Percentiles rank a stretch among this genome's conserved stretches.
These are phyloP conservation scores for Orthonevra nobilis DNA, from an alignment of 2,888 invertebrate genomes.

Conservation along the genomic window DNA sequence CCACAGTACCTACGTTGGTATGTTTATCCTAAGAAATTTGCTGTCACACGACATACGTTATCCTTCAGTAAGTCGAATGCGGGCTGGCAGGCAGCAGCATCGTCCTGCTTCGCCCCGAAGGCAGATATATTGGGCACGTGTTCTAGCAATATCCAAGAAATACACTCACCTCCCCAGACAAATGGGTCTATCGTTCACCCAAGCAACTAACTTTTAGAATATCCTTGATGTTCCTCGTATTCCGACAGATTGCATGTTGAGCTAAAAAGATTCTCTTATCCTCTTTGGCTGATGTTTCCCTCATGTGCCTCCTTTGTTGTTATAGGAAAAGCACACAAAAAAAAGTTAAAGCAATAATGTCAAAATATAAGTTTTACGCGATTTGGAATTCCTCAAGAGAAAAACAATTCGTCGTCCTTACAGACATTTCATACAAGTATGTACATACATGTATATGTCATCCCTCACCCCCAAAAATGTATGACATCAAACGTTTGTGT, in stretches of 20 bases:
- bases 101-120: neutral
- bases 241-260: slow-evolving; percentile 64
- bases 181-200: slow-evolving; percentile 47
- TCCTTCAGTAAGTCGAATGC: no score
- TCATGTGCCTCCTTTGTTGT: no score
- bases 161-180: slow-evolving; percentile 22
- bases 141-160: slow-evolving; percentile 40
- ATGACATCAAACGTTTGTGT: slow-evolving; percentile 59
- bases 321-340: no score
- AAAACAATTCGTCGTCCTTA: slow-evolving; percentile 22
- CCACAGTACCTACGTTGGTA: no score
- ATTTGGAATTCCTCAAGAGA: slow-evolving; percentile 44
- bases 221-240: slow-evolving; percentile 52
- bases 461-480: neutral
- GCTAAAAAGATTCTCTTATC: slow-evolving; percentile 30
- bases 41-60: slow-evolving; percentile 52
- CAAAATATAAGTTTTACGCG: slow-evolving; percentile 27
- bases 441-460: no score
- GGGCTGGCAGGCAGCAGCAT: no score
- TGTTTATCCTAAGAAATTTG: slow-evolving; percentile 30
- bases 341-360: slow-evolving; percentile 32
- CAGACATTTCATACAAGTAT: slow-evolving; percentile 8
- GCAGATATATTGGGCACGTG: slow-evolving; percentile 54
- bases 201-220: no score
- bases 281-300: slow-evolving; percentile 1